Evolutionary conservation across 2,113 vertebrate genomes (phyloP).

Genomic region (Tachycineta bicolor): DNA sequence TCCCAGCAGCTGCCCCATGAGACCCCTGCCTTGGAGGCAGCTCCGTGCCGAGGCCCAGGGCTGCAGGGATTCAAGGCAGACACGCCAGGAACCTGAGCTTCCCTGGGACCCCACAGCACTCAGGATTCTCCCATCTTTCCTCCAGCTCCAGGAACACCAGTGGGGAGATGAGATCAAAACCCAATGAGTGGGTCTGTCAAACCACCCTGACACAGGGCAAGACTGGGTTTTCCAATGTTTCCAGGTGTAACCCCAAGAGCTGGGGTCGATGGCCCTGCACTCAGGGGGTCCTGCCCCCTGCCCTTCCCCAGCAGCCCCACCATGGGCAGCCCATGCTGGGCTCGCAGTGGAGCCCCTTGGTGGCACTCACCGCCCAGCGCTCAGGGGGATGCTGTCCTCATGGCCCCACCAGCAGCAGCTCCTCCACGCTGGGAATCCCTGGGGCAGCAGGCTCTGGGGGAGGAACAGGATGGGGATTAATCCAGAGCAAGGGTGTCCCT

Average conservation of each 20-base stretch:
- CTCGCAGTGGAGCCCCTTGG: accelerated
- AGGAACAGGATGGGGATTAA: background rate
- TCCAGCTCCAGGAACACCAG: background rate
- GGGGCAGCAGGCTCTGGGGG: constrained; percentile 4
- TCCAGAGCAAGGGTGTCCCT: background rate
- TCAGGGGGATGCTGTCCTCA: constrained; percentile 46
- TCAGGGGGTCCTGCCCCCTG: accelerated
- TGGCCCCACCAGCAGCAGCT: background rate
- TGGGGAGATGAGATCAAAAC: background rate
- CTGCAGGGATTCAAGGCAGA: background rate
- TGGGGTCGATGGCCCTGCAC: accelerated
- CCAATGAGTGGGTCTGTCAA: accelerated
- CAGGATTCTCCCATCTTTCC: background rate
- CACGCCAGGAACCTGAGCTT: background rate
- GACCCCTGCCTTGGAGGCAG: background rate
- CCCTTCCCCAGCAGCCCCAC: background rate
- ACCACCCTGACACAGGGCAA: accelerated
- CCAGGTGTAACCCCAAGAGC: background rate
- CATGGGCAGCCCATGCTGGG: accelerated
- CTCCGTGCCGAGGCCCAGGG: accelerated
- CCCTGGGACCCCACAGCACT: background rate
- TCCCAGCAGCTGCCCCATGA: background rate
- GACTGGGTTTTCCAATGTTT: background rate
- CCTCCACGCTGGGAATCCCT: background rate
- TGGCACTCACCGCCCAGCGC: constrained; percentile 20